Evolutionary conservation across 2,113 vertebrate species (phyloP).

Genomic region (Phyllopteryx taeniolatus): DNA sequence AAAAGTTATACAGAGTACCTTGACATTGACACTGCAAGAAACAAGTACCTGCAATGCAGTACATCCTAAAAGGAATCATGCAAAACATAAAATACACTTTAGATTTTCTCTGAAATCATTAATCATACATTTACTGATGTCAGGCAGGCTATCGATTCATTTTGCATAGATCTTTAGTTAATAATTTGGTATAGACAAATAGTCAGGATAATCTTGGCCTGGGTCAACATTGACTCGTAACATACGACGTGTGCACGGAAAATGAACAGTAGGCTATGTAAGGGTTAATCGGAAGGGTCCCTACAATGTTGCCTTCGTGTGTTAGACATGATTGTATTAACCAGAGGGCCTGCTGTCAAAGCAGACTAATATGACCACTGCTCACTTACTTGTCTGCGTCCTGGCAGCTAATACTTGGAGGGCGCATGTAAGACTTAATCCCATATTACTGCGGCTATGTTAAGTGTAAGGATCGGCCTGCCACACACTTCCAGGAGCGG

Average conservation of each 20-base stretch:
- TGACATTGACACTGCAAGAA: too few relatives aligned
- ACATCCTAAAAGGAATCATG: too few relatives aligned
- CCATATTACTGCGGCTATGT: constrained; percentile 61
- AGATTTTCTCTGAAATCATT: too few relatives aligned
- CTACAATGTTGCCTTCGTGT: not conserved
- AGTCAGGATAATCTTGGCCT: too few relatives aligned
- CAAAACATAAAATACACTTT: too few relatives aligned
- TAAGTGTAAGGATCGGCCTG: constrained; percentile 70
- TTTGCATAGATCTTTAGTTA: too few relatives aligned
- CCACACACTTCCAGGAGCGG: constrained; percentile 56
- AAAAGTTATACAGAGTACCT: too few relatives aligned
- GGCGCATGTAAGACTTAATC: constrained; percentile 51
- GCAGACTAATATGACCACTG: constrained; percentile 51
- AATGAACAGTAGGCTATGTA: not conserved
- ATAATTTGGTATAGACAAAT: too few relatives aligned
- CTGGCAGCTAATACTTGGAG: constrained; percentile 41
- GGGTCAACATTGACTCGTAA: not conserved
- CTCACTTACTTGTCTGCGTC: constrained; percentile 37
- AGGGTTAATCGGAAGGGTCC: not conserved
- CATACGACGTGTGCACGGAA: not conserved
- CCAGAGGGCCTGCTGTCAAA: constrained; percentile 14
- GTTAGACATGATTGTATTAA: not conserved
- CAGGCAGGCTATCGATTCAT: too few relatives aligned
- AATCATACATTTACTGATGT: too few relatives aligned
- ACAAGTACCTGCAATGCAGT: too few relatives aligned